Conservation (phyloP, 2,113 vertebrate species). For the Corydoras maculifer region DNA sequence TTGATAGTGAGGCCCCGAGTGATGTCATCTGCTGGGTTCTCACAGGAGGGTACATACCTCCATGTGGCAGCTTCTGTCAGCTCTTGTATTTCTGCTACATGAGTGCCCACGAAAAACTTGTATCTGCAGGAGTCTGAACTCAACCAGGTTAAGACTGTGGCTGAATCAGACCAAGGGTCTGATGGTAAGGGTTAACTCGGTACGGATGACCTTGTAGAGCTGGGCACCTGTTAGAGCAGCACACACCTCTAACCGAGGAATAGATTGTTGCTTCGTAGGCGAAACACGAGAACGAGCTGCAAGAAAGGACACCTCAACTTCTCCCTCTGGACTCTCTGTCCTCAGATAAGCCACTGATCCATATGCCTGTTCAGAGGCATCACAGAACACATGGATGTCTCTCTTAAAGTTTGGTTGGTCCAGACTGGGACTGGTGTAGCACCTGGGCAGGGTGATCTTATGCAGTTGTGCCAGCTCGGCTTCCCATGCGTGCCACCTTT, state of each 20-base stretch:
- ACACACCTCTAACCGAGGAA: conserved; percentile 20
- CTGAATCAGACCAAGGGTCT: conserved; percentile 20
- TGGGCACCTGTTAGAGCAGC: conserved; percentile 7
- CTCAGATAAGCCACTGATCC: conserved; percentile 18
- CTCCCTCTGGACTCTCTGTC: conserved; percentile 45
- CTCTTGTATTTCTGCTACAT: conserved; percentile 15
- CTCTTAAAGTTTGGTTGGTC: too few species aligned
- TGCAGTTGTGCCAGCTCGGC: conserved; percentile 7
- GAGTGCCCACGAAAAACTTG: neutral
- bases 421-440: neutral
- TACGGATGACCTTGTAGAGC: neutral
- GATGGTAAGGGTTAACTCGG: conserved; percentile 1
- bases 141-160: conserved; percentile 1
- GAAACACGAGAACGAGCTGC: neutral
- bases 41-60: neutral
- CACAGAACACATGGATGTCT: neutral
- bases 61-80: neutral
- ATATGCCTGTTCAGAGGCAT: conserved; percentile 19
- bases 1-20: conserved; percentile 3
- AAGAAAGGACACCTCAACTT: conserved; percentile 39
- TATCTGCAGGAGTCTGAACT: conserved; percentile 6
- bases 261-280: neutral
- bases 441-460: neutral
- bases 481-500: conserved; percentile 19
- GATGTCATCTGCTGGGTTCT: conserved; percentile 34